phyloP scores from a whole-genome alignment of 2,113 vertebrate genomes.

The Zapus hudsonius region DNA sequence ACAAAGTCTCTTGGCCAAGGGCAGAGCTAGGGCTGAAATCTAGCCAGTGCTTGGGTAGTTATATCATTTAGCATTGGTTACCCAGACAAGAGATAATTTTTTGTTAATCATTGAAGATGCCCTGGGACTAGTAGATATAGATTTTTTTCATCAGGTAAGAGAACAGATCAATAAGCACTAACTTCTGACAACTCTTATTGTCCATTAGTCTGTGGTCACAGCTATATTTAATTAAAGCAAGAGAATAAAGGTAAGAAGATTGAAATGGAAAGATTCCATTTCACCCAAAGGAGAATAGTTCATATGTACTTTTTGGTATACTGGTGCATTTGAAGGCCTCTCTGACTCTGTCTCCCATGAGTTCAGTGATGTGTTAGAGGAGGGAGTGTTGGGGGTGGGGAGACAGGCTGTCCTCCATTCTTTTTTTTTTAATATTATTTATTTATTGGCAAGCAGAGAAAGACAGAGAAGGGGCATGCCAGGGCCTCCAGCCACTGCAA shows the following conservation, averaged over 20 bases:
- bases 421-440: neutral
- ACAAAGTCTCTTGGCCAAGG: neutral
- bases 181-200: neutral
- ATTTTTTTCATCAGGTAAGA: conserved; percentile 11
- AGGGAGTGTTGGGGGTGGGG: neutral
- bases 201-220: neutral
- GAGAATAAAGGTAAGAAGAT: conserved; percentile 7
- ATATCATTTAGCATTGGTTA: neutral
- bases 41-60: neutral
- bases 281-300: neutral
- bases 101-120: neutral
- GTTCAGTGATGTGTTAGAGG: neutral
- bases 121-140: neutral
- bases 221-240: conserved; percentile 25
- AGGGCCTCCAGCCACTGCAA: no score
- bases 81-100: neutral
- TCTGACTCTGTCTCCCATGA: neutral
- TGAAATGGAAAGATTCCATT: neutral
- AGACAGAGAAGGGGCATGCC: no score
- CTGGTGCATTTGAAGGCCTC: neutral
- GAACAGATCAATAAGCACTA: neutral
- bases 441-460: no score
- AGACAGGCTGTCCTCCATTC: neutral
- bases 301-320: neutral
- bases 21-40: neutral